Evolutionary conservation across 2,113 vertebrate species (phyloP).

Genomic region (Psilopogon haemacephalus): DNA sequence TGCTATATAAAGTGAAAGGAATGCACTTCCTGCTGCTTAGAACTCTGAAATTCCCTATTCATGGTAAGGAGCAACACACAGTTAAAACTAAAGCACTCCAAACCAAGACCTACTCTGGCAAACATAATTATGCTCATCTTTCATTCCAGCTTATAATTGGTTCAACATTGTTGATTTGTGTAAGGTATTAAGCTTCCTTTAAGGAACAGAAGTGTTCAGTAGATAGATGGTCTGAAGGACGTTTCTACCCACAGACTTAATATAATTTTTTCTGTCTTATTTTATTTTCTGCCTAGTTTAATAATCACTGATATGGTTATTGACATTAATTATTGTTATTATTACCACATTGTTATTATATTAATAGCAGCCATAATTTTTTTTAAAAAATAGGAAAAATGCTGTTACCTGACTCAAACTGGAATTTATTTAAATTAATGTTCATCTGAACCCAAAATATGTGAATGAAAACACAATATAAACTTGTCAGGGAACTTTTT

Average conservation of each 20-base stretch:
- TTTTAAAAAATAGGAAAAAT: neutral
- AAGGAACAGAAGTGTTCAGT: neutral
- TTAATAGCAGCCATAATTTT: neutral
- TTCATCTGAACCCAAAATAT: neutral
- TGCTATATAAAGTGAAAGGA: neutral
- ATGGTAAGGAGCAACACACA: neutral
- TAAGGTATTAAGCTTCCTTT: neutral
- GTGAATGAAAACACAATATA: neutral
- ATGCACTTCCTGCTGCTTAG: neutral
- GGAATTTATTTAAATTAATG: neutral
- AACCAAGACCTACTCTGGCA: neutral
- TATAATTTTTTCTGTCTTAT: neutral
- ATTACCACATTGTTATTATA: neutral
- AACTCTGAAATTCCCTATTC: neutral
- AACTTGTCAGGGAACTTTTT: neutral
- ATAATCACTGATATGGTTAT: neutral
- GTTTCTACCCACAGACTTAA: neutral
- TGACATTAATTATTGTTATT: neutral
- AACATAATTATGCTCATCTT: neutral
- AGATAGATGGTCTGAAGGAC: neutral
- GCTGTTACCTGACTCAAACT: neutral
- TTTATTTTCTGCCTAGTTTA: neutral
- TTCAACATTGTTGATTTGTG: neutral
- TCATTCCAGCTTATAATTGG: neutral
- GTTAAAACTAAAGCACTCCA: neutral